These are phyloP conservation scores for Xestia ashworthii DNA, from an alignment of 2,888 invertebrate genomes.

Conservation along the genomic window DNA sequence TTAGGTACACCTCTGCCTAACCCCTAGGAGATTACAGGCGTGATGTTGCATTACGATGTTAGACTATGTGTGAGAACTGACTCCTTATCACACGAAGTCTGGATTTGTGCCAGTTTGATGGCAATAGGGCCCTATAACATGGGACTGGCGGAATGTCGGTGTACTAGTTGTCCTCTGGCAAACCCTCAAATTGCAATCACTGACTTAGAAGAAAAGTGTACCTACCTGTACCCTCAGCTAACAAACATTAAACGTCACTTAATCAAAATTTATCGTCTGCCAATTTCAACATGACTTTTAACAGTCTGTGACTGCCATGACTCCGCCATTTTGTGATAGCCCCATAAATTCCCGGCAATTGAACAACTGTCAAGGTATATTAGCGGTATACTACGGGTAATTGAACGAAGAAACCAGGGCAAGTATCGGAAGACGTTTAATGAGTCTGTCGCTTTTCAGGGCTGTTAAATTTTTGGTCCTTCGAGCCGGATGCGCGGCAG, in stretches of 20 bases:
- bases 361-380: constrained; percentile 46
- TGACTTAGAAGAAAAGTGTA: background rate
- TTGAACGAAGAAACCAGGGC: constrained; percentile 35
- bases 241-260: background rate
- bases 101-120: background rate
- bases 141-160: background rate
- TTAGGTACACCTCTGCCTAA: no score
- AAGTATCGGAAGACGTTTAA: constrained; percentile 65
- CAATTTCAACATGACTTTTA: constrained; percentile 19
- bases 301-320: constrained; percentile 10
- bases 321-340: constrained; percentile 24
- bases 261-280: constrained; percentile 18
- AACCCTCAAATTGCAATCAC: no score
- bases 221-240: background rate
- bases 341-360: constrained; percentile 65
- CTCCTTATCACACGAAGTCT: no score
- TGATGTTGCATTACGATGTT: no score
- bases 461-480: constrained; percentile 10
- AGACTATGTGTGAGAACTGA: no score
- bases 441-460: constrained; percentile 40
- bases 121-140: background rate
- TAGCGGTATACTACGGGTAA: constrained; percentile 47
- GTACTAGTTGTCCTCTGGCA: background rate
- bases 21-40: no score
- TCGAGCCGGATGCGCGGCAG: background rate